Evolutionary conservation across 2,797 vertebrate species (phyloP).

Genomic region (Peromyscus melanophrys): DNA sequence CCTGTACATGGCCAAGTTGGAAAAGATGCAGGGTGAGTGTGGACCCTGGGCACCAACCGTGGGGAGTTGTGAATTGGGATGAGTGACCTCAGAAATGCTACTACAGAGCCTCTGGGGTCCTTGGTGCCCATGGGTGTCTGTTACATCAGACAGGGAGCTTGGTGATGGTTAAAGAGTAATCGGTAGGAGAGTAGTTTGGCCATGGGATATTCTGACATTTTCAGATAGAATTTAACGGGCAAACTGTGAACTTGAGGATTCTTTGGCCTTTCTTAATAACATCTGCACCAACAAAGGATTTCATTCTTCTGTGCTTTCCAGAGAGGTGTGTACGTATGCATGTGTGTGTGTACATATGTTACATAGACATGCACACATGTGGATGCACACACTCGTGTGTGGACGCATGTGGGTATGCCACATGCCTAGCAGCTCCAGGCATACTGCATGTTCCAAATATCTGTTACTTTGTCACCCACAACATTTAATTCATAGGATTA

Average conservation of each 20-base stretch:
- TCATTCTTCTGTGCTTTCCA: constrained; percentile 54
- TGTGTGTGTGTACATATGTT: rapidly evolving
- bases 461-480: rapidly evolving
- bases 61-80: too few species aligned
- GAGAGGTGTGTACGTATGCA: neutral
- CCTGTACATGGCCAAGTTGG: constrained; percentile 96
- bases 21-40: constrained; percentile 97
- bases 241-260: constrained; percentile 46
- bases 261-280: neutral
- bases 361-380: rapidly evolving
- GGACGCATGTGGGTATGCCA: neutral
- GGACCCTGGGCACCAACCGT: neutral
- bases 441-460: too few species aligned
- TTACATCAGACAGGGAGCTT: neutral
- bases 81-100: neutral
- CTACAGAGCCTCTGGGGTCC: neutral
- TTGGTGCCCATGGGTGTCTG: neutral
- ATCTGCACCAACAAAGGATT: constrained; percentile 61
- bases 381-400: too few species aligned
- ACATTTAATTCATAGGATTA: neutral
- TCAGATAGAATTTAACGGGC: constrained; percentile 11
- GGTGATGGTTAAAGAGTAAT: constrained; percentile 50
- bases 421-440: neutral
- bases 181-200: neutral
- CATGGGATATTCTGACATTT: constrained; percentile 11